Percentiles rank a stretch among this genome's conserved stretches.
Evolutionary conservation across 1,140 invertebrate species (phyloP).

Genomic region (Augochlora pura): DNA sequence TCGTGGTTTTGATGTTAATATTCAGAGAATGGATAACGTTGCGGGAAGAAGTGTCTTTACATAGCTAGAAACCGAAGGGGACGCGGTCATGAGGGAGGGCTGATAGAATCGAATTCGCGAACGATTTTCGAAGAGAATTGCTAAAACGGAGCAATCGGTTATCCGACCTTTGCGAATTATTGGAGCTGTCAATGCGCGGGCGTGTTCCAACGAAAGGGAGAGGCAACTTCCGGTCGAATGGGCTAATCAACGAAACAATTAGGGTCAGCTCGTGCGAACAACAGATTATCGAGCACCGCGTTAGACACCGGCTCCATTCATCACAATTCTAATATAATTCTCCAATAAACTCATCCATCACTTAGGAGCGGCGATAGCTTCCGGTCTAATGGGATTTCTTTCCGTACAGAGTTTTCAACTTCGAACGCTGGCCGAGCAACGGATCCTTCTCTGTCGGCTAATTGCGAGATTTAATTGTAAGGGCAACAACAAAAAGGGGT

Average conservation of each 20-base stretch:
- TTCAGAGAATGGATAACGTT: too few relatives aligned
- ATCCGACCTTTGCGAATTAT: too few relatives aligned
- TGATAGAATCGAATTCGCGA: too few relatives aligned
- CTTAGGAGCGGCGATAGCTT: conserved; percentile 17
- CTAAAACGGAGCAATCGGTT: too few relatives aligned
- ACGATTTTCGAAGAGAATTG: too few relatives aligned
- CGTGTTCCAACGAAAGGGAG: too few relatives aligned
- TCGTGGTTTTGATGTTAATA: too few relatives aligned
- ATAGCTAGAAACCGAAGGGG: too few relatives aligned
- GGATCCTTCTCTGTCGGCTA: conserved; percentile 22
- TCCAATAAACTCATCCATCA: conserved; percentile 38
- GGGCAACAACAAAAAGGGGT: not conserved
- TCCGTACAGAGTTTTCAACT: not conserved
- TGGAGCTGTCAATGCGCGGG: too few relatives aligned
- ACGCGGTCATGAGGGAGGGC: too few relatives aligned
- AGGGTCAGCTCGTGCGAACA: not conserved
- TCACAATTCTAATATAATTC: conserved; percentile 29
- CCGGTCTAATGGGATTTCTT: conserved; percentile 33
- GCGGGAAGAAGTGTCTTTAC: too few relatives aligned
- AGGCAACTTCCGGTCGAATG: not conserved
- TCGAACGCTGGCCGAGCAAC: conserved; percentile 4
- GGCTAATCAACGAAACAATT: not conserved
- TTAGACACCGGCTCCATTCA: conserved; percentile 7
- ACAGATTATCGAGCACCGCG: not conserved
- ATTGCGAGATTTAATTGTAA: conserved; percentile 37